These are phyloP conservation scores for Montipora cactus DNA, from an alignment of 64 coral and sea anemone genomes.

Conservation along the genomic window DNA sequence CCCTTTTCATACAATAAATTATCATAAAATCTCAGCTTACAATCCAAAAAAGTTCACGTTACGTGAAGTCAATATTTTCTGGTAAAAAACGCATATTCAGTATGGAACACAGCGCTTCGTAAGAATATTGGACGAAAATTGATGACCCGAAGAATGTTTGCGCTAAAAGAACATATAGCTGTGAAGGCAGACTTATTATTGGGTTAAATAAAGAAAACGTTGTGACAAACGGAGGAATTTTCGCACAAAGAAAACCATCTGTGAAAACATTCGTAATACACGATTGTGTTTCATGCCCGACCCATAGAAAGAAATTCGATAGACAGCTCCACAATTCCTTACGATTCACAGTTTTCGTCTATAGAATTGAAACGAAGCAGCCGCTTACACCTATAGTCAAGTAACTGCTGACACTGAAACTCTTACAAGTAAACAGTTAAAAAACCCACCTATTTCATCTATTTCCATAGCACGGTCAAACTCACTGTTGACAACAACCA, in stretches of 20 bases:
- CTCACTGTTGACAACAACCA: background rate
- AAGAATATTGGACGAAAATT: no score
- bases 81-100: no score
- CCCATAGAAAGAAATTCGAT: no score
- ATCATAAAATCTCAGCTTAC: no score
- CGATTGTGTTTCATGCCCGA: no score
- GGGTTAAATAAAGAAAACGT: background rate
- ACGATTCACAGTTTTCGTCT: background rate
- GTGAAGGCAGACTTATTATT: background rate
- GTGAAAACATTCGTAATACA: background rate
- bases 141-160: background rate
- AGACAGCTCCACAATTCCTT: background rate
- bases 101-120: no score
- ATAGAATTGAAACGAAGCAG: background rate
- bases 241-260: slow-evolving; percentile 16
- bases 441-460: slow-evolving; percentile 38
- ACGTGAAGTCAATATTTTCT: no score
- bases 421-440: background rate
- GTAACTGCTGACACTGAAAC: background rate
- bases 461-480: slow-evolving; percentile 2
- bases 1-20: no score
- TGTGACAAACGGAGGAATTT: background rate
- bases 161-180: background rate
- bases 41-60: no score
- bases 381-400: background rate